A percentile compares a stretch with the other conserved stretches of the same genome.
These are phyloP conservation scores for Apis dorsata DNA, from an alignment of 1,140 invertebrate species.

Conservation along the genomic window DNA sequence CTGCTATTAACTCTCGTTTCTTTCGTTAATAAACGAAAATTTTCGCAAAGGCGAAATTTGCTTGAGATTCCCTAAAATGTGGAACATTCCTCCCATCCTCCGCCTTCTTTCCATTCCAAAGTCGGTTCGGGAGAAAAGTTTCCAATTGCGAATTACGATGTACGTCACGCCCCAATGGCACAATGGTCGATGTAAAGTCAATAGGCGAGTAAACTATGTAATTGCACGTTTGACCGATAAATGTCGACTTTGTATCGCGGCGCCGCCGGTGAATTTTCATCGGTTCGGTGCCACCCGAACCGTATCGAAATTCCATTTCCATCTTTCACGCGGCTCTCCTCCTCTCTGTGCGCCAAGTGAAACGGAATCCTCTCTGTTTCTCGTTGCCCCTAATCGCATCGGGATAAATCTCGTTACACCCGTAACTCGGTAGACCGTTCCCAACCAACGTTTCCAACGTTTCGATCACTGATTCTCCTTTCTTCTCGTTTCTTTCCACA, in stretches of 20 bases:
- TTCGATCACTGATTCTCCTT: constrained; percentile 40
- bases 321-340: background rate
- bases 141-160: background rate
- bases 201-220: constrained; percentile 31
- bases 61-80: too few species aligned
- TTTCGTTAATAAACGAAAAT: too few species aligned
- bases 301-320: constrained; percentile 21
- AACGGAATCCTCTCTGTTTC: background rate
- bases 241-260: background rate
- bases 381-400: background rate
- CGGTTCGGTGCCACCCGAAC: background rate
- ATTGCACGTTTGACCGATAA: constrained; percentile 40
- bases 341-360: background rate
- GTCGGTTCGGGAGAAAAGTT: too few species aligned
- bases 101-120: too few species aligned
- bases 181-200: constrained; percentile 22
- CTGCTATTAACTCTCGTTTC: too few species aligned
- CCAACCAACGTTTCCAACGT: constrained; percentile 8
- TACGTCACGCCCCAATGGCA: background rate
- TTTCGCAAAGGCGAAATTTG: too few species aligned
- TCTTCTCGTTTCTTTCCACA: constrained; percentile 76
- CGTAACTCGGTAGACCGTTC: background rate
- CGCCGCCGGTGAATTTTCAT: constrained; percentile 22
- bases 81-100: too few species aligned
- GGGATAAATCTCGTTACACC: background rate